Evolutionary conservation across 2,797 vertebrate species (phyloP).

Genomic region (Denticeps clupeoides): DNA sequence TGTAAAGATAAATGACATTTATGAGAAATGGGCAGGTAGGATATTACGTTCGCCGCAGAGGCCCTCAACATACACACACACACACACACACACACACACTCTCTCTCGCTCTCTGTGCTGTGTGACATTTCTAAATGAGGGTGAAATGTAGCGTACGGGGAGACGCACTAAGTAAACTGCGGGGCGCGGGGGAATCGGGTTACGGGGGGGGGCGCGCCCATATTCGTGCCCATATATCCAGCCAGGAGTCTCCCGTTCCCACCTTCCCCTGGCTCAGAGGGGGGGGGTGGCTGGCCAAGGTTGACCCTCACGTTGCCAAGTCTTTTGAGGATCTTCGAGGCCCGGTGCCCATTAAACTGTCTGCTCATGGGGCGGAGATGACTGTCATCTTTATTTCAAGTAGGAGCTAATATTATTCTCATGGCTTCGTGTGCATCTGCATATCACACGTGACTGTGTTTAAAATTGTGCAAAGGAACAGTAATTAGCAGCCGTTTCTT

Average conservation of each 20-base stretch:
- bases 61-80: neutral
- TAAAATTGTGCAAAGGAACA: no score
- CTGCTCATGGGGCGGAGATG: no score
- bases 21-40: conserved; percentile 21
- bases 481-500: no score
- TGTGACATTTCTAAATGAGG: conserved; percentile 25
- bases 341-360: no score
- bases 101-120: neutral
- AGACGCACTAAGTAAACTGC: conserved; percentile 22
- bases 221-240: conserved; percentile 33
- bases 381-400: no score
- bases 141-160: conserved; percentile 22
- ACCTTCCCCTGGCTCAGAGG: conserved; percentile 14
- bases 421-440: conserved; percentile 11
- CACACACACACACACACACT: no score
- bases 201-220: conserved; percentile 14
- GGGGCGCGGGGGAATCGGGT: conserved; percentile 19
- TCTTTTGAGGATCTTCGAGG: conserved; percentile 6
- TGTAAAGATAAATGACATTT: conserved; percentile 29
- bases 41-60: conserved; percentile 3
- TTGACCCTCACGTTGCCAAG: conserved; percentile 11
- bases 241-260: conserved; percentile 17
- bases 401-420: conserved; percentile 8
- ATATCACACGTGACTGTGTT: no score
- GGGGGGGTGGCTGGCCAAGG: conserved; percentile 7